These are phyloP conservation scores for Toxotes jaculatrix DNA, from an alignment of 2,113 vertebrate genomes.

Conservation along the genomic window DNA sequence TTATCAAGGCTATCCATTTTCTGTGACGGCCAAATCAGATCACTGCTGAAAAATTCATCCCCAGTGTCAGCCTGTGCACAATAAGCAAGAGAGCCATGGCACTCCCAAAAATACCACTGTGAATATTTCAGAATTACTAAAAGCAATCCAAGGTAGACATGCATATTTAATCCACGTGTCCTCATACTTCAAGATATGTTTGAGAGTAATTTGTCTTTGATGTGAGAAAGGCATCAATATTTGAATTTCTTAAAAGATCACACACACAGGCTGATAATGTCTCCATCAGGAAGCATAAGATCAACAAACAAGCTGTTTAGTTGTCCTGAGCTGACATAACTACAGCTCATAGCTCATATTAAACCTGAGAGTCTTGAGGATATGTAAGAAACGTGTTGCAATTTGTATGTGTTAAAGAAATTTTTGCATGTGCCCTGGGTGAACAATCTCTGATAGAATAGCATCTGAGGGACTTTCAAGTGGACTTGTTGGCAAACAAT, in stretches of 20 bases:
- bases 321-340: slow-evolving; percentile 3
- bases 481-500: not conserved
- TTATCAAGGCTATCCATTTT: slow-evolving; percentile 63
- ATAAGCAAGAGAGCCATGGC: slow-evolving; percentile 38
- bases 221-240: slow-evolving; percentile 78
- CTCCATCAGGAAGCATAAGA: slow-evolving; percentile 30
- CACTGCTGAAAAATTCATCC: slow-evolving; percentile 64
- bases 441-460: not conserved
- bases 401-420: not conserved
- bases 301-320: slow-evolving; percentile 58
- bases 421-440: not conserved
- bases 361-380: not conserved
- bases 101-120: slow-evolving; percentile 67
- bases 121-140: slow-evolving; percentile 85
- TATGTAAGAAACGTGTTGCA: not conserved
- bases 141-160: slow-evolving; percentile 81
- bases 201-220: slow-evolving; percentile 76
- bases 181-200: slow-evolving; percentile 67
- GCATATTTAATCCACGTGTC: slow-evolving; percentile 78
- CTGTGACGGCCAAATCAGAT: slow-evolving; percentile 65
- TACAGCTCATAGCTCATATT: not conserved
- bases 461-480: not conserved
- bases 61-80: slow-evolving; percentile 52
- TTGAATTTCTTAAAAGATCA: slow-evolving; percentile 74
- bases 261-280: slow-evolving; percentile 48